phyloP scores from a whole-genome alignment of 2,797 vertebrate species.

The Gallirallus australis region DNA sequence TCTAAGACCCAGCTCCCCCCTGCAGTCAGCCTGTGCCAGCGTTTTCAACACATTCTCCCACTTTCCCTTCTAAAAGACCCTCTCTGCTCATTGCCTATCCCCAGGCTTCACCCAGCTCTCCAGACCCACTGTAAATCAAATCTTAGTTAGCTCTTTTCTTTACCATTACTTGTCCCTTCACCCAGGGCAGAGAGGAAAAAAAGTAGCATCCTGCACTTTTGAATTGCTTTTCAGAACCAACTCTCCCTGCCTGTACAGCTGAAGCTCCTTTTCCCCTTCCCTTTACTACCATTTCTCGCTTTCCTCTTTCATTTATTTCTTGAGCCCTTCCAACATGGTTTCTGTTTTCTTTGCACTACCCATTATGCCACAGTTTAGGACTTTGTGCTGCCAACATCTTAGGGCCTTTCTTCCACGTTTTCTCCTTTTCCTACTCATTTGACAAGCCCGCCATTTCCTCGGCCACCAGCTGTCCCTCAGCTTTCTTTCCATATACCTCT shows the following conservation, averaged over 20 bases:
- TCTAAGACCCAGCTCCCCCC: fast-evolving
- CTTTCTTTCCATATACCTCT: background rate
- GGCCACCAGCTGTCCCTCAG: background rate
- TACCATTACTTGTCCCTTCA: background rate
- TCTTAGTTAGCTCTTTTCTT: background rate
- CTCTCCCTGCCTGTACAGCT: background rate
- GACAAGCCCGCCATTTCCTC: background rate
- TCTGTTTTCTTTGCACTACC: background rate
- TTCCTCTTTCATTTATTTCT: background rate
- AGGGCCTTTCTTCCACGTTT: background rate
- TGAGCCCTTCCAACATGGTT: background rate
- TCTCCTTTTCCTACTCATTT: background rate
- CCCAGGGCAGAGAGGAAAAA: background rate
- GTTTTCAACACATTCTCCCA: background rate
- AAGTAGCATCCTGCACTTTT: background rate
- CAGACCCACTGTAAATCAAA: background rate
- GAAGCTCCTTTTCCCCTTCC: background rate
- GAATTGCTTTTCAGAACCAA: background rate
- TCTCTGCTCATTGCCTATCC: background rate
- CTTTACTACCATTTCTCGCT: background rate
- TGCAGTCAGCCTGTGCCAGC: background rate
- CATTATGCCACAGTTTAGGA: background rate
- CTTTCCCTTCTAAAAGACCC: background rate
- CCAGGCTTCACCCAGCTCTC: background rate
- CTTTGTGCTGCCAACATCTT: background rate